Evolutionary conservation across 2,113 vertebrate species (phyloP), one percentile per base, ranked within the genome.

Genomic region (Brachirus orientalis): DNA sequence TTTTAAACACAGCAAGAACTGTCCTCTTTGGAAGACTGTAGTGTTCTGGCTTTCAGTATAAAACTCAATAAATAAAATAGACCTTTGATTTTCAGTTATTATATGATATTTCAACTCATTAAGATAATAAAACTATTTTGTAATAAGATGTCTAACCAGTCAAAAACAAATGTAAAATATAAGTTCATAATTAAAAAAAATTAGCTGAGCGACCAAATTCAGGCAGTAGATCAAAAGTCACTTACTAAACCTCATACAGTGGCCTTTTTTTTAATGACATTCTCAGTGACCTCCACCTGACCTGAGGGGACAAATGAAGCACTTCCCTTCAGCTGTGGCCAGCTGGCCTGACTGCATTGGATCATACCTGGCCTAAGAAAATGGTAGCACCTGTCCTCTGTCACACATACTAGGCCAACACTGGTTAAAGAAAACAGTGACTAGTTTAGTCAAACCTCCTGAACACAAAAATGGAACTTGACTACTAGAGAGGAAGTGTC

Each of bases 251-350:
- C 48, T 58, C 20, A 9, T 54, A 56, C 59, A 54, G 63, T 67
- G 61, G 28, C 81, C 86, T 85, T 89, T 89, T 87, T 80, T 83
- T 77, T 75, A 22, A 64, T 76, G 64, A 55, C 83, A 67, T 82
- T 83, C 54, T 53, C 60, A 17, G 48, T 73, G 88, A 91, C 89
- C 91, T 80, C 56, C 14, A 28, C 28, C 19, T 91, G 89, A 90
- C 88, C 88, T 2, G 8, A 18, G 13, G 58, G 74, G 81, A 66
- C 65, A 88, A 89, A 89, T 88, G 59, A 83, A 86, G 82, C 79
- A 83, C 80, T 90, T 90, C 83, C 80, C 73, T 84, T 84, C 76
- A 84, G 79, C 86, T 90, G 83, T 81, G 82, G 74, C 85, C 90
- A 91, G 75, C 83, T 90, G 83, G 69, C 61, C 53, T 45, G 22